A percentile compares a stretch with the other conserved stretches of the same genome.
These are phyloP conservation scores for Dallia pectoralis DNA, from an alignment of 2,797 vertebrate genomes.

Conservation along the genomic window DNA sequence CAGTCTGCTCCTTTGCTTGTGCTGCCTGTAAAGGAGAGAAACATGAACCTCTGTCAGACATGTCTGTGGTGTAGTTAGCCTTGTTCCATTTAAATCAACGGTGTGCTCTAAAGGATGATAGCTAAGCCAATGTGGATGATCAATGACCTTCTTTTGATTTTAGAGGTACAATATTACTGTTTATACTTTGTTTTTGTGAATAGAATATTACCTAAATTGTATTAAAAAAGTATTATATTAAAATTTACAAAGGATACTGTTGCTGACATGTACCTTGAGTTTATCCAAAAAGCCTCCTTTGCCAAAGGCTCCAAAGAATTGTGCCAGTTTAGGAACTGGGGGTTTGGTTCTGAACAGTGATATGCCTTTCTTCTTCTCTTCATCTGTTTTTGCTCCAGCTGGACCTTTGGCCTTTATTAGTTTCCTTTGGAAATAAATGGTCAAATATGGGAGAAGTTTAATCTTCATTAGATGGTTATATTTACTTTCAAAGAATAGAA, in stretches of 20 bases:
- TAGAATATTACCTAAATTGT: too few relatives aligned
- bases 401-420: conserved; percentile 72
- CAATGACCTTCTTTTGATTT: background rate
- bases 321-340: conserved; percentile 69
- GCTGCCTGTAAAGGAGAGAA: background rate
- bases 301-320: conserved; percentile 43
- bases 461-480: too few relatives aligned
- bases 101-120: background rate
- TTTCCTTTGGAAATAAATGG: conserved; percentile 56
- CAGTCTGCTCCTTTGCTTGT: background rate
- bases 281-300: conserved; percentile 44
- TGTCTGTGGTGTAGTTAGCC: background rate
- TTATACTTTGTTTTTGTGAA: too few relatives aligned
- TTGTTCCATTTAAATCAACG: background rate
- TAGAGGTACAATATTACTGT: too few relatives aligned
- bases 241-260: background rate
- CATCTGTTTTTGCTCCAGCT: conserved; percentile 35
- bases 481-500: background rate
- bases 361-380: conserved; percentile 63
- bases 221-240: too few relatives aligned
- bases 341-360: conserved; percentile 61
- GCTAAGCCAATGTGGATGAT: background rate
- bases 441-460: too few relatives aligned
- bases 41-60: background rate
- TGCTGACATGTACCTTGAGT: conserved; percentile 36